Evolutionary conservation across 2,888 invertebrate species (phyloP), one percentile per base, ranked within the genome.

Genomic region (Macaria notata): DNA sequence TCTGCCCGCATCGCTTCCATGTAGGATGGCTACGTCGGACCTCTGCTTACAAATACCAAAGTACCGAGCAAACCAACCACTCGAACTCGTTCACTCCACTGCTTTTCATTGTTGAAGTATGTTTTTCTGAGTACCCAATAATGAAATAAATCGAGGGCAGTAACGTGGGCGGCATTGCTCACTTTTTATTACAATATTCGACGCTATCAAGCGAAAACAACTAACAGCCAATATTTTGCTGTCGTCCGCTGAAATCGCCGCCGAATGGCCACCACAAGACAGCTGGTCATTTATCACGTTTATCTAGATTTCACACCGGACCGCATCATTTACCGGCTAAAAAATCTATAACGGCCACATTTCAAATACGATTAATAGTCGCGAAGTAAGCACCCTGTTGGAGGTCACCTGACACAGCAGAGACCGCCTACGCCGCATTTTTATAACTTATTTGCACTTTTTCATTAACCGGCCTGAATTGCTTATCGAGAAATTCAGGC

Each of bases 281-380:
- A 72, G 70, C 74, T 75, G 73, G 72, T 73, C 83, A 84, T 84
- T 84, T 79, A 84, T 84, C 84, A 84, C 76, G 73, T 80, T 83
- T 84, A 84, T 83, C 84, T 83, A 81, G 83, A 84, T 84, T 79
- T 77, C 72, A 67, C 78, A 70, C 75, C 69, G 78, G 73, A 76
- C 79, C 81, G 76, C 80, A 79, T 82, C 83, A 77, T 84, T 84
- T 80, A 76, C 75, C 65, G 69, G 62, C 64, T 68, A 69, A 75
- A 81, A 76, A 83, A 78, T 77, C 78, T 79, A 78, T 77, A 79
- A 73, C 72, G 70, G 66, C 64, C 69, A 74, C 73, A 75, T 78
- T 78, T 76, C 71, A 76, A 77, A 75, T 62, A 70, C 70, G 70
- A 73, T 76, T 74, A 72, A 71, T 72, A 75, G 62, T 69, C 66